A percentile compares a stretch with the other conserved stretches of the same genome.
Evolutionary conservation across 2,113 vertebrate genomes (phyloP).

Genomic region (Rhinoderma darwinii): DNA sequence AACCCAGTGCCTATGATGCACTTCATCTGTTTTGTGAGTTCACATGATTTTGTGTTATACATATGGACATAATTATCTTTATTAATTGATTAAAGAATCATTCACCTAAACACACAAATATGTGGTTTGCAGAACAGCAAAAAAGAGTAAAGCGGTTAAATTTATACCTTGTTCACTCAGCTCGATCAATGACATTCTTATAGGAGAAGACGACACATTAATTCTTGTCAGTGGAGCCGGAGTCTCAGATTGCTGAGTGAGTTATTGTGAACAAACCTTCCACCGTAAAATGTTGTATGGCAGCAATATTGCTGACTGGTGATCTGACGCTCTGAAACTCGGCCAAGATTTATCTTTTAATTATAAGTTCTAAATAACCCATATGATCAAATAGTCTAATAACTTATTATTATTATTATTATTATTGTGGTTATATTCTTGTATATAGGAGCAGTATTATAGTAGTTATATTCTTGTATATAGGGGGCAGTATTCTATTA

Average conservation of each 20-base stretch:
- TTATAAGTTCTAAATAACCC: too few relatives aligned
- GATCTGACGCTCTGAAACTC: background rate
- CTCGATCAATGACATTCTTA: conserved; percentile 35
- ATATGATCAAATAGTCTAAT: too few relatives aligned
- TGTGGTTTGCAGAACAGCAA: background rate
- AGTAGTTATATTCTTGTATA: too few relatives aligned
- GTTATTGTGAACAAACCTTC: conserved; percentile 22
- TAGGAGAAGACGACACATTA: conserved; percentile 21
- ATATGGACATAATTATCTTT: background rate
- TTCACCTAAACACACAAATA: background rate
- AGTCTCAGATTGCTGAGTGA: conserved; percentile 35
- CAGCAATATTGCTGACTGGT: conserved; percentile 33
- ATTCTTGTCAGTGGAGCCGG: conserved; percentile 28
- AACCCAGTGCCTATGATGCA: too few relatives aligned
- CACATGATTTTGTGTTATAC: too few relatives aligned
- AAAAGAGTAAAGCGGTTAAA: background rate
- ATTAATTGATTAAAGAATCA: background rate
- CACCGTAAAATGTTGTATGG: conserved; percentile 12
- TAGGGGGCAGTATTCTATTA: too few relatives aligned
- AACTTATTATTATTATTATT: too few relatives aligned
- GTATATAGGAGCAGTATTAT: too few relatives aligned
- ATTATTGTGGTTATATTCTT: too few relatives aligned
- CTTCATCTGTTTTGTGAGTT: too few relatives aligned
- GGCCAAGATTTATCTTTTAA: background rate
- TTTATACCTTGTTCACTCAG: conserved; percentile 15